Evolutionary conservation across 2,888 invertebrate genomes (phyloP).

Genomic region (Calliopum simillimum): DNA sequence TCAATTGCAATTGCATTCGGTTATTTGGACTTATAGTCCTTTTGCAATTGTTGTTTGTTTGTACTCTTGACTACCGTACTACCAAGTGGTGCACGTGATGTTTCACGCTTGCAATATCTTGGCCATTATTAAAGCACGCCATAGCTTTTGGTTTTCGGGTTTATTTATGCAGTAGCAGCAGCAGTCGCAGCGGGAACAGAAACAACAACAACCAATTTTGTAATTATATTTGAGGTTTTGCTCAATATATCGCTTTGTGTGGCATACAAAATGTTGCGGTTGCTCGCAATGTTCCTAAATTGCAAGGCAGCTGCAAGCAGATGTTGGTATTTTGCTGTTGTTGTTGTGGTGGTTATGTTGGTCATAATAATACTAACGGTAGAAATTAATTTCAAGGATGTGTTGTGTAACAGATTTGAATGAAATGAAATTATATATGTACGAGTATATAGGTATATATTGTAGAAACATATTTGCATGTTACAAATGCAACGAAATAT

Average conservation of each 20-base stretch:
- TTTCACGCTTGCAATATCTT: slow-evolving; percentile 10
- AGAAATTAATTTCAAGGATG: slow-evolving; percentile 24
- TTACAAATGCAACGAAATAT: too few relatives aligned
- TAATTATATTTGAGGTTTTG: slow-evolving; percentile 34
- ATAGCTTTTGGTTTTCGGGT: slow-evolving; percentile 20
- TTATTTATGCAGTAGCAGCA: slow-evolving; percentile 12
- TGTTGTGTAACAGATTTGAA: slow-evolving; percentile 16
- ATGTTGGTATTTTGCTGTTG: slow-evolving; percentile 15
- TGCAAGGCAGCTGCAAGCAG: slow-evolving; percentile 17
- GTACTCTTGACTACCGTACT: not conserved
- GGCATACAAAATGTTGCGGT: slow-evolving; percentile 14
- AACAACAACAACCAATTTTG: slow-evolving; percentile 8
- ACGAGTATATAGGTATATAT: too few relatives aligned
- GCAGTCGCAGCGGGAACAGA: not conserved
- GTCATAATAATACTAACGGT: not conserved
- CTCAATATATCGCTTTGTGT: slow-evolving; percentile 17
- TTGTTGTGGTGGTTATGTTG: slow-evolving; percentile 28
- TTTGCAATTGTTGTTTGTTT: not conserved
- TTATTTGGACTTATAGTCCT: not conserved
- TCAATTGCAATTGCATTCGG: slow-evolving; percentile 17
- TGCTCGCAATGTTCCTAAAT: not conserved
- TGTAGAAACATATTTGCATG: too few relatives aligned
- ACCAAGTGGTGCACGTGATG: slow-evolving; percentile 1
- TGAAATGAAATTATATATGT: slow-evolving; percentile 10
- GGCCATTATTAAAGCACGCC: slow-evolving; percentile 1